Conservation (phyloP, 37 sponge, comb jelly and placozoan species). For the Theonella swinhoei region DNA sequence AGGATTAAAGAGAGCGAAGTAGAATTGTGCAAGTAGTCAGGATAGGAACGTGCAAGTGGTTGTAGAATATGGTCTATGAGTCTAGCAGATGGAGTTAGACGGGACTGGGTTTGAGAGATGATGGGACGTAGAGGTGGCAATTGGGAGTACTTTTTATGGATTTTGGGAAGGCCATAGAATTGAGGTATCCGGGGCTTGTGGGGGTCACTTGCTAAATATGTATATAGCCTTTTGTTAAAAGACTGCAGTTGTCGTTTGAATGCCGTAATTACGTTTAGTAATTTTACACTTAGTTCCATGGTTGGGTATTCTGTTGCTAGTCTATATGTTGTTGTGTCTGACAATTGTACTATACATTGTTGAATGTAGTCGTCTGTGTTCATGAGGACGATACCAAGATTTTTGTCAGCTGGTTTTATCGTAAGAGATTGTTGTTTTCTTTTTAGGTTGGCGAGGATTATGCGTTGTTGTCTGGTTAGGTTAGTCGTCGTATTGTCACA, state of each 20-base stretch:
- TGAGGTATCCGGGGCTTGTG: background rate
- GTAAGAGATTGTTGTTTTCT: background rate
- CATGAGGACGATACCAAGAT: slow-evolving; percentile 4
- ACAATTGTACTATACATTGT: background rate
- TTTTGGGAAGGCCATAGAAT: background rate
- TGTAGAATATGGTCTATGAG: slow-evolving; percentile 15
- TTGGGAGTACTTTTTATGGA: background rate
- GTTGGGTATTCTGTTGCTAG: slow-evolving; percentile 62
- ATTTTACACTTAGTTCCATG: slow-evolving; percentile 42
- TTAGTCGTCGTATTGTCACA: background rate
- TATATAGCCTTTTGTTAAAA: background rate
- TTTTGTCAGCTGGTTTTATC: slow-evolving; percentile 23
- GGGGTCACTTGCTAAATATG: background rate
- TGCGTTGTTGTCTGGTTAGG: background rate
- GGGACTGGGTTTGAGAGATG: background rate
- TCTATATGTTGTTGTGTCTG: background rate
- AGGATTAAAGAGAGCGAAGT: background rate
- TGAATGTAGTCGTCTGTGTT: slow-evolving; percentile 5
- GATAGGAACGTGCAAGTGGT: slow-evolving; percentile 1
- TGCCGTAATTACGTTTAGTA: background rate
- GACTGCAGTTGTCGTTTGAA: background rate
- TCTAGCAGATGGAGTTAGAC: background rate
- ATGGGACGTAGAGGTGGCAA: slow-evolving; percentile 17
- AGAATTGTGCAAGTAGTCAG: slow-evolving; percentile 6
- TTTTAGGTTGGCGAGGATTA: background rate